A percentile compares a stretch with the other conserved stretches of the same genome.
phyloP scores from a whole-genome alignment of 92 coral and sea anemone species.

The Hydrozoanthus gracilis region DNA sequence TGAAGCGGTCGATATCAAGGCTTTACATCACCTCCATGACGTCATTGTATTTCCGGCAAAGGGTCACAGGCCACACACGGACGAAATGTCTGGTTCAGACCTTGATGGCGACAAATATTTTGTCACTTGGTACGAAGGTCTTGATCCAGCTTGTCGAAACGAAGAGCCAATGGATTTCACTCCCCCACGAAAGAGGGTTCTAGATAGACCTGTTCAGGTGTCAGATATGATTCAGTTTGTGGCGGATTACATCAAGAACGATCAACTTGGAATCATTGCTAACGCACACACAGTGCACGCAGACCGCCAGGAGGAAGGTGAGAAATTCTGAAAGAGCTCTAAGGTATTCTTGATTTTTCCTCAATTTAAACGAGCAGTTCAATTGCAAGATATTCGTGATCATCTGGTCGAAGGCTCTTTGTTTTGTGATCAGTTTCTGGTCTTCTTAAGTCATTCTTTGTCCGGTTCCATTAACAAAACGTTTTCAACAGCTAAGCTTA shows the following conservation, averaged over 20 bases:
- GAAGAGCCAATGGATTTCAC: slow-evolving; percentile 91
- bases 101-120: slow-evolving; percentile 96
- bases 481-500: too few relatives aligned
- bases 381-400: not conserved
- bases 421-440: too few relatives aligned
- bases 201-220: slow-evolving; percentile 70
- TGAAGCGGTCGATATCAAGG: slow-evolving; percentile 83
- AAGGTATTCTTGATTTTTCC: not conserved
- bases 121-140: slow-evolving; percentile 83
- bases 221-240: slow-evolving; percentile 92
- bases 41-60: slow-evolving; percentile 93
- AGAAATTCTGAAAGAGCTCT: not conserved
- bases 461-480: too few relatives aligned
- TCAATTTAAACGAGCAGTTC: not conserved
- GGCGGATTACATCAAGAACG: slow-evolving; percentile 86
- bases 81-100: slow-evolving; percentile 98
- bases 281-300: slow-evolving; percentile 95
- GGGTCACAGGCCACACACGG: slow-evolving; percentile 91
- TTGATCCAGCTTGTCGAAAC: slow-evolving; percentile 68
- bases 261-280: slow-evolving; percentile 93
- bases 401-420: too few relatives aligned
- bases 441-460: too few relatives aligned
- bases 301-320: slow-evolving; percentile 76
- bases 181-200: slow-evolving; percentile 73
- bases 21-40: slow-evolving; percentile 84